Conservation (phyloP, 2,797 vertebrate species). For the Chromis chromis region DNA sequence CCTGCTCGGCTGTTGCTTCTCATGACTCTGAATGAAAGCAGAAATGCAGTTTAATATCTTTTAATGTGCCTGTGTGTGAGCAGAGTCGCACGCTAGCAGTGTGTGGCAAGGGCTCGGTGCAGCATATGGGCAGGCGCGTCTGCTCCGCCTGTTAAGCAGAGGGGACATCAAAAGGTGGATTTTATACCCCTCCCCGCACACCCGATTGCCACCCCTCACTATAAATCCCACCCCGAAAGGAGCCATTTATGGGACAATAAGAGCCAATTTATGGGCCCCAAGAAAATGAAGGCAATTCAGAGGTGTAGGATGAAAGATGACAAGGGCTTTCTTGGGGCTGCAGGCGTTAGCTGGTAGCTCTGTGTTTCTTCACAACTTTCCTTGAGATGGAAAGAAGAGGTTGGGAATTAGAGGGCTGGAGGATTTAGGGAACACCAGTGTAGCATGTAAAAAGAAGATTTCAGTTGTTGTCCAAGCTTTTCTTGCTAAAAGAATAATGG, state of each 20-base stretch:
- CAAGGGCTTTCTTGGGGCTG: constrained; percentile 61
- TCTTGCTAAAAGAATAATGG: neutral
- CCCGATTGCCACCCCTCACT: constrained; percentile 66
- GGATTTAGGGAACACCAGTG: constrained; percentile 6
- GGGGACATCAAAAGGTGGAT: constrained; percentile 79
- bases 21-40: constrained; percentile 78
- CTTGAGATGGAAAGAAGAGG: constrained; percentile 25
- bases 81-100: constrained; percentile 62
- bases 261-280: constrained; percentile 76
- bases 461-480: neutral
- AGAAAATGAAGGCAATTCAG: constrained; percentile 81
- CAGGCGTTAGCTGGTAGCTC: constrained; percentile 50
- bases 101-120: constrained; percentile 65
- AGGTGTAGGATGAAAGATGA: constrained; percentile 82
- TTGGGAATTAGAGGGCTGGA: constrained; percentile 1
- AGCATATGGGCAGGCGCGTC: constrained; percentile 72
- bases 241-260: constrained; percentile 82
- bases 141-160: constrained; percentile 69
- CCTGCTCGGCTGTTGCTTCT: constrained; percentile 71
- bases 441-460: neutral
- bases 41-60: constrained; percentile 77
- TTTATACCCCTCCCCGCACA: constrained; percentile 53
- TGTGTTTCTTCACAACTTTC: constrained; percentile 69
- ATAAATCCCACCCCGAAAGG: constrained; percentile 82
- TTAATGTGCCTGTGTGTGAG: constrained; percentile 74